Conservation (phyloP, 2,797 vertebrate genomes). For the Siniperca undulata region DNA sequence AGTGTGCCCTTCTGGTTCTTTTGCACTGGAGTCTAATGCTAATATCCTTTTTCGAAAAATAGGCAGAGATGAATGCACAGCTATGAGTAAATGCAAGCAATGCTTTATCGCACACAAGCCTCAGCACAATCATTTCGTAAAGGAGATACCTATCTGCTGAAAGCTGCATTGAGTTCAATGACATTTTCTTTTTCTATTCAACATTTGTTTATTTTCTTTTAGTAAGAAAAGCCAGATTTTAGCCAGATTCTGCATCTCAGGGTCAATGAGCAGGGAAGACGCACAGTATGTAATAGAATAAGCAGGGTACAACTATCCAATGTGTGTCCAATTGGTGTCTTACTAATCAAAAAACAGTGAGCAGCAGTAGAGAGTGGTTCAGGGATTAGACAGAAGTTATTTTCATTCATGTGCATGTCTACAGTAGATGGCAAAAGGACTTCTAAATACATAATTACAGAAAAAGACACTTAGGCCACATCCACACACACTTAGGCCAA, state of each 20-base stretch:
- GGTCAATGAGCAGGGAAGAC: not conserved
- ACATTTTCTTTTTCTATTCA: not conserved
- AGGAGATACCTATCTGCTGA: not conserved
- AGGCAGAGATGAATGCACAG: slow-evolving; percentile 10
- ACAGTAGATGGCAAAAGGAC: not conserved
- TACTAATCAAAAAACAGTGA: not conserved
- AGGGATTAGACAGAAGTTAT: not conserved
- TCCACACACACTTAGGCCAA: not conserved
- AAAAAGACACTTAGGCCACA: not conserved
- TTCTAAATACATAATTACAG: slow-evolving; percentile 2
- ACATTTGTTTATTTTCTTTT: not conserved
- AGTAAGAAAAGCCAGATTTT: too few relatives aligned
- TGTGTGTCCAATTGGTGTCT: not conserved
- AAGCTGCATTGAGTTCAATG: not conserved
- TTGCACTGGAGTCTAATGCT: not conserved
- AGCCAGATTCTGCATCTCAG: not conserved
- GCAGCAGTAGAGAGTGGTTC: not conserved
- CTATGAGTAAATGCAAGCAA: not conserved
- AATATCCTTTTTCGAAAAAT: slow-evolving; percentile 7
- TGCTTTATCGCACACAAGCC: not conserved
- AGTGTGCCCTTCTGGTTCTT: not conserved
- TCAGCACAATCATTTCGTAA: not conserved
- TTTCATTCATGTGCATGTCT: not conserved
- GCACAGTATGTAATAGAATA: not conserved
- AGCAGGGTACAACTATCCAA: not conserved